Evolutionary conservation across 2,113 vertebrate species (phyloP).

Genomic region (Anseranas semipalmata): DNA sequence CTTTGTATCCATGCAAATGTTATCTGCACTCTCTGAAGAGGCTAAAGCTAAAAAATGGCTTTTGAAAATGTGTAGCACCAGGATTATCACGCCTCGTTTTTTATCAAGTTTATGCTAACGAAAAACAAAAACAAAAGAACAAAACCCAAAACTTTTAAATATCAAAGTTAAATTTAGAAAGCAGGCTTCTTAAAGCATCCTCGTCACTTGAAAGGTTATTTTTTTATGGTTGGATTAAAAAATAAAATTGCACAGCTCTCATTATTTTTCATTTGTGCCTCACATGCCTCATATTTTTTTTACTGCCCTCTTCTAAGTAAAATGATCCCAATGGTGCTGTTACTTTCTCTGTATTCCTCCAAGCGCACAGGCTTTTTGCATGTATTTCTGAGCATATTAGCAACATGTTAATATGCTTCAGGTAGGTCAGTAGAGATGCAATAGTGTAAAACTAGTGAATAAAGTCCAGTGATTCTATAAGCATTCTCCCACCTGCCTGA

Average conservation of each 20-base stretch:
- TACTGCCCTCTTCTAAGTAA: background rate
- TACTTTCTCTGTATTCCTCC: background rate
- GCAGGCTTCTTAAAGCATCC: background rate
- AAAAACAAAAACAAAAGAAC: constrained; percentile 5
- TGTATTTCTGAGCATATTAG: background rate
- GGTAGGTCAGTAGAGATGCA: background rate
- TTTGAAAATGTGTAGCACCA: constrained; percentile 29
- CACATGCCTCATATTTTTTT: background rate
- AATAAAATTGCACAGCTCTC: background rate
- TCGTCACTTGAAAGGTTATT: background rate
- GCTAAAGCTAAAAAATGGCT: constrained; percentile 33
- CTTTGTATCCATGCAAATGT: constrained; percentile 52
- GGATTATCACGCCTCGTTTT: background rate
- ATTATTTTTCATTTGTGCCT: constrained; percentile 13
- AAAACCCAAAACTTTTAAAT: constrained; percentile 28
- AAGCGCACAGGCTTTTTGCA: background rate
- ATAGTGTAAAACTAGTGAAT: background rate
- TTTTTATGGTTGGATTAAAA: constrained; percentile 25
- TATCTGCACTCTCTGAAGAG: constrained; percentile 53
- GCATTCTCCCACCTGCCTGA: background rate
- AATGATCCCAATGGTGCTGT: background rate
- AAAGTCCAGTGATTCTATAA: background rate
- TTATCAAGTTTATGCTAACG: background rate
- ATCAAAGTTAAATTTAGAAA: constrained; percentile 57
- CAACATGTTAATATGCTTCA: background rate